Conservation (phyloP, 2,888 invertebrate species). For the Dione juno region DNA sequence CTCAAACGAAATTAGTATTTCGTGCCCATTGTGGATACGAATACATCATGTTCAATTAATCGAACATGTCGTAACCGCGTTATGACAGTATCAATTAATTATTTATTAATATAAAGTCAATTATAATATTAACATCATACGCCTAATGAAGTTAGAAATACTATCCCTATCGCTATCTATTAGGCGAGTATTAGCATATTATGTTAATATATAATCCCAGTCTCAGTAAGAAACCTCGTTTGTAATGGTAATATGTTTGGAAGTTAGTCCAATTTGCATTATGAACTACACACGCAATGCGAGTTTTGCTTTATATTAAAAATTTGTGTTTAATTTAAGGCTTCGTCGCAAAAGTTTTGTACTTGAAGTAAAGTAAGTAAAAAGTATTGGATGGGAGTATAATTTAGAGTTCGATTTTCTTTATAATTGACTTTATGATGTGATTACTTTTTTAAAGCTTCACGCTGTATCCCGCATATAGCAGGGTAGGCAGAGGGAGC, state of each 20-base stretch:
- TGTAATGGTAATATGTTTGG: conserved; percentile 35
- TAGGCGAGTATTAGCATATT: conserved; percentile 32
- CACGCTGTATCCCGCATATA: too few species aligned
- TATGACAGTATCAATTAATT: neutral
- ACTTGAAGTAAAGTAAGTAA: neutral
- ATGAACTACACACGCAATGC: conserved; percentile 21
- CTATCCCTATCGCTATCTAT: conserved; percentile 30
- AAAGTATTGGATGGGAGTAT: neutral
- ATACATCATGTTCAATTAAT: neutral
- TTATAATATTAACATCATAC: conserved; percentile 25
- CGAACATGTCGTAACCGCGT: neutral
- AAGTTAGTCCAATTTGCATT: conserved; percentile 30
- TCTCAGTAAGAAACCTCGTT: conserved; percentile 31
- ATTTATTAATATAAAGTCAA: conserved; percentile 13
- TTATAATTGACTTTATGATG: too few species aligned
- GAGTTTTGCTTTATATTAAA: conserved; percentile 19
- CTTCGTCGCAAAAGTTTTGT: neutral
- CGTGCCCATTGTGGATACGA: too few species aligned
- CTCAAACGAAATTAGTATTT: too few species aligned
- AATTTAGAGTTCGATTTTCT: neutral
- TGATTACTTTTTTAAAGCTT: too few species aligned
- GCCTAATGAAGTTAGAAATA: conserved; percentile 28
- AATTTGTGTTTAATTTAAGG: conserved; percentile 4
- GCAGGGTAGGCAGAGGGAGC: too few species aligned
- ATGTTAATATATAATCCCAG: conserved; percentile 34